phyloP scores from a whole-genome alignment of 1,140 invertebrate species.

The Portunus trituberculatus region DNA sequence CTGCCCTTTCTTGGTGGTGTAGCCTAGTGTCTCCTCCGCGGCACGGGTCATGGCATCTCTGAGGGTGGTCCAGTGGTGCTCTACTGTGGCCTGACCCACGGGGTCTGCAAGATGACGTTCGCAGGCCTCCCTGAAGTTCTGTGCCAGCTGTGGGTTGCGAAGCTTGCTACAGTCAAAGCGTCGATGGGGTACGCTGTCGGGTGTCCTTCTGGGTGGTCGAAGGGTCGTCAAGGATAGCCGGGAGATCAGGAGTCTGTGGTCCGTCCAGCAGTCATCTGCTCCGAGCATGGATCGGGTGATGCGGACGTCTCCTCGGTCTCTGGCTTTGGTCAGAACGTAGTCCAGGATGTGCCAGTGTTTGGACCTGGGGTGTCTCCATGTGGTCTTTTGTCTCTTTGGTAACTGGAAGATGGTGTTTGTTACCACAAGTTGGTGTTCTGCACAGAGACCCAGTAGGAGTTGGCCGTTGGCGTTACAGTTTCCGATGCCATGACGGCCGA shows the following conservation, averaged over 20 bases:
- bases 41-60: neutral
- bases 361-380: conserved; percentile 54
- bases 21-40: neutral
- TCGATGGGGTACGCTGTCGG: neutral
- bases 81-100: neutral
- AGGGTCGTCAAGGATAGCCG: neutral
- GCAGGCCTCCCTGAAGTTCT: neutral
- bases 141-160: too few species aligned
- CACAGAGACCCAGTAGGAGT: neutral
- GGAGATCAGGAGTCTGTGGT: neutral
- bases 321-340: neutral
- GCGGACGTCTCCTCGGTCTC: neutral
- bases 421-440: conserved; percentile 18
- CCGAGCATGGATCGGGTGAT: conserved; percentile 45
- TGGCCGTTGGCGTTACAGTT: conserved; percentile 33
- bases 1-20: neutral
- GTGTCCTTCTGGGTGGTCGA: neutral
- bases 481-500: neutral
- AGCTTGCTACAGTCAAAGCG: neutral
- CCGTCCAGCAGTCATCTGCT: conserved; percentile 16
- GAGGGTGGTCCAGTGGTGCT: neutral
- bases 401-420: conserved; percentile 26
- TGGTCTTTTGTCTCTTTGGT: conserved; percentile 50
- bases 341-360: conserved; percentile 49
- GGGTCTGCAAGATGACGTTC: neutral